Base-by-base conservation (phyloP, 2,797 vertebrate species). In the Rousettus madagascariensis region DNA sequence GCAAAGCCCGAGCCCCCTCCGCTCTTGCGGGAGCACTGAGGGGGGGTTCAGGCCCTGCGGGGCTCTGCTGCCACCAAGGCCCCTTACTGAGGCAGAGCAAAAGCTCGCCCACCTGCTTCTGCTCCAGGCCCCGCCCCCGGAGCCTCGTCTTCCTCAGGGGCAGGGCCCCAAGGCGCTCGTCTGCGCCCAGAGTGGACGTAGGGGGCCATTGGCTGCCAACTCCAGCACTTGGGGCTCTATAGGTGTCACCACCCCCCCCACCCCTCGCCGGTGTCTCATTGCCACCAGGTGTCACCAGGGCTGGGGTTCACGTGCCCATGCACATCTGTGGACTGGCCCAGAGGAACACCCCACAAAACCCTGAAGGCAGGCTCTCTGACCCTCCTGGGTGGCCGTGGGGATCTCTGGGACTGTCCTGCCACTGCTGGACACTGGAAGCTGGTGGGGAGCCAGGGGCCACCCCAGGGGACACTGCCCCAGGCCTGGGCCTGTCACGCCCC, bases 71-170 rank as follows among this genome's bases (percentile, higher is more conserved):
- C 30, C 30, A 4, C 30, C n/a, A 26, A 57, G 59, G 46, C 43
- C 7, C 12, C 22, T 69, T 2, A 2, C 33, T 3, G 0, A 6
- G 28, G 36, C 3, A 11, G n/a, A 24, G 19, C 3, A 0, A 15
- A 4, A 46, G 22, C 41, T 28, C 8, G 0, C 30, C n/a, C 20
- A 12, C 57, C 5, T 9, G 15, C 24, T 49, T 36, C 41, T 17
- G 16, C 0, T 38, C 38, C 38, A 38, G 38, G 65, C 11, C 66
- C 2, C 38, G 41, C 41, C 8, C 19, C 24, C 3, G 24, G 36
- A 72, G 13, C 46, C 19, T 36, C 26, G 38, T 55, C 63, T 69
- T 51, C 63, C 0, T 16, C 11, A 3, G 30, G 57, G 82, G 28
- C 26, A 15, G 7, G 19, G 0, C 8, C 36, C 33, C 19, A 16